Conservation (phyloP, 2,113 vertebrate species). For the Colius striatus region DNA sequence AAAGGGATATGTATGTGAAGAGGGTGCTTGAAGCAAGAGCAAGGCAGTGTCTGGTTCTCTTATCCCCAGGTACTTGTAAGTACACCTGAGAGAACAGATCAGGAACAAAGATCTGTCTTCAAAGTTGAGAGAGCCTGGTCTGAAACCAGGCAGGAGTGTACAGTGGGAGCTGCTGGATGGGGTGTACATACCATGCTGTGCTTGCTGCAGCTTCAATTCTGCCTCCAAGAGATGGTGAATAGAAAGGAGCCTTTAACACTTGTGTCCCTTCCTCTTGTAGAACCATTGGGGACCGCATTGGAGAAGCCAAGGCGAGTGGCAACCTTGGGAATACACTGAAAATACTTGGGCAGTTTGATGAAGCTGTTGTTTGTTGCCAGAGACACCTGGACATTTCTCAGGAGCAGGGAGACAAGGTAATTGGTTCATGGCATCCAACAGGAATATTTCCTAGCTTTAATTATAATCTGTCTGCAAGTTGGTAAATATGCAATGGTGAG, state of each 20-base stretch:
- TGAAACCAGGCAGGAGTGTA: background rate
- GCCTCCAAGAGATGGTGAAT: background rate
- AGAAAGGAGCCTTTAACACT: background rate
- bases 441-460: background rate
- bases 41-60: background rate
- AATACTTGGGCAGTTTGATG: constrained; percentile 92
- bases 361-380: constrained; percentile 92
- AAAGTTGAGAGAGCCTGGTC: background rate
- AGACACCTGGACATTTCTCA: constrained; percentile 95
- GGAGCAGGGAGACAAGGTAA: constrained; percentile 96
- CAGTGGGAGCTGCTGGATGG: background rate
- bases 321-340: constrained; percentile 97
- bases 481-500: background rate
- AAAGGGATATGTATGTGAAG: background rate
- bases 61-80: background rate
- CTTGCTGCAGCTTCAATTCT: background rate
- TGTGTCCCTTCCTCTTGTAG: constrained; percentile 58
- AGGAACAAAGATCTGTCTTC: background rate
- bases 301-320: constrained; percentile 96
- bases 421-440: background rate
- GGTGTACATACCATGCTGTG: fast-evolving
- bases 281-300: constrained; percentile 93
- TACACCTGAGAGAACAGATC: background rate
- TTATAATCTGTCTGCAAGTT: background rate
- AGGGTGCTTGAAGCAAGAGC: background rate